Evolutionary conservation across 2,797 vertebrate genomes (phyloP).

Genomic region (Melanotaenia maccullochi): DNA sequence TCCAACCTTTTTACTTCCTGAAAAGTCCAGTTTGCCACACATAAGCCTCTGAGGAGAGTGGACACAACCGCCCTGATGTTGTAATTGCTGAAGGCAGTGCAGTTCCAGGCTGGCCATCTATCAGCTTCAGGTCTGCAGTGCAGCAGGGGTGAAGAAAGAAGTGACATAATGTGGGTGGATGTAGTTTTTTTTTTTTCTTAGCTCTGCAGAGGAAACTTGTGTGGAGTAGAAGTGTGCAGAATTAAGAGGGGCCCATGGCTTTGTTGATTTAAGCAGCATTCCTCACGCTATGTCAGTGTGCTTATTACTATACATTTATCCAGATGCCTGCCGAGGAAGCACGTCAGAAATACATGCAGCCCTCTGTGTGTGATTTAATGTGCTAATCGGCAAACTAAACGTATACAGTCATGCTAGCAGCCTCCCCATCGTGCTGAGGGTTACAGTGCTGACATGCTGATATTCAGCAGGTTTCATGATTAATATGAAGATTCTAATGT

Average conservation of each 20-base stretch:
- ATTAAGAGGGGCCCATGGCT: conserved; percentile 7
- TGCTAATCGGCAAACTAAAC: neutral
- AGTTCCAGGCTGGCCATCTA: conserved; percentile 38
- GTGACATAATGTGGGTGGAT: conserved; percentile 33
- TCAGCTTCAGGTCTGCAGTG: conserved; percentile 38
- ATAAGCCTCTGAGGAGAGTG: conserved; percentile 32
- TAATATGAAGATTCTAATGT: no score
- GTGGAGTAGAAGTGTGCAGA: conserved; percentile 6
- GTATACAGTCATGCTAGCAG: no score
- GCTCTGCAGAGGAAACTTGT: conserved; percentile 20
- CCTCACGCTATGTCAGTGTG: conserved; percentile 26
- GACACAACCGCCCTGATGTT: conserved; percentile 14
- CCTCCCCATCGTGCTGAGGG: no score
- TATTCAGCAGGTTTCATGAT: no score
- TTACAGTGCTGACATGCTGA: no score
- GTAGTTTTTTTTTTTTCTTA: conserved; percentile 15
- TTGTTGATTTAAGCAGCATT: conserved; percentile 17
- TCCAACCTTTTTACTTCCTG: conserved; percentile 17
- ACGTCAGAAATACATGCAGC: neutral
- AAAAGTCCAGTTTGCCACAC: conserved; percentile 16
- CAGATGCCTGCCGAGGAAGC: neutral
- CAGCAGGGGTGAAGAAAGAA: conserved; percentile 15
- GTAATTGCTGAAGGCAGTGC: conserved; percentile 40
- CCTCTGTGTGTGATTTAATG: neutral
- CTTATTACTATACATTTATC: conserved; percentile 21